Evolutionary conservation across 2,113 vertebrate genomes (phyloP), one percentile per base, ranked within the genome.

Genomic region (Pelecanus crispus): DNA sequence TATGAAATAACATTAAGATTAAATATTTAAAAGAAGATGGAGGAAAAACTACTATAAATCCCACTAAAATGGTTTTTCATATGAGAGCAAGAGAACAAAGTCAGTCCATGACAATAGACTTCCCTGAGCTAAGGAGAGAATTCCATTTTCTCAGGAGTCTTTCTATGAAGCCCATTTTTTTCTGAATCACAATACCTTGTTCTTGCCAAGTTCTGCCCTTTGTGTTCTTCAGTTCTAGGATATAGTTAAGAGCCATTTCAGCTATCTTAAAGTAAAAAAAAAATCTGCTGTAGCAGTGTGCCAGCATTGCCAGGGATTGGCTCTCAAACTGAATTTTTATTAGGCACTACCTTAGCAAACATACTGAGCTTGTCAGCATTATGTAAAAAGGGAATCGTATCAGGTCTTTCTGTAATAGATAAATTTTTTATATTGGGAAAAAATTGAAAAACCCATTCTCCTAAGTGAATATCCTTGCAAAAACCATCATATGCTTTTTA

Each of bases 281-380:
- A 91, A 92, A 92, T 92, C 93, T 95, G 70, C 53, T 95, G 22
- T 92, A 90, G 20, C 22, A 75, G 11, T 29, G 25, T 94, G 84
- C 81, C 82, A 93, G 13, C 0, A 0, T 61, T 90, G 75, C 36
- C 36, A 87, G 40, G 34, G 25, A 21, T 26, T 95, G 71, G 55
- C 52, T 88, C 19, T 68, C 34, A 75, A 65, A 52, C 20, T 49
- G 81, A 94, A 75, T 94, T 92, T 81, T 75, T 85, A 56, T 91
- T 80, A 91, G 49, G 7, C 38, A 49, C 21, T 85, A 81, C 61
- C 65, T 90, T 87, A 85, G 49, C 29, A 72, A 92, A 56, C 77
- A 81, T 47, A 29, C 38, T 91, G 66, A 85, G 15, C 36, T 95
- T 13, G 6, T 81, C 73, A 89, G 73, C 18, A 19, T 87, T 81